Percentiles rank a stretch among this genome's conserved stretches.
phyloP scores from a whole-genome alignment of 2,888 invertebrate species.

The Neria commutata region DNA sequence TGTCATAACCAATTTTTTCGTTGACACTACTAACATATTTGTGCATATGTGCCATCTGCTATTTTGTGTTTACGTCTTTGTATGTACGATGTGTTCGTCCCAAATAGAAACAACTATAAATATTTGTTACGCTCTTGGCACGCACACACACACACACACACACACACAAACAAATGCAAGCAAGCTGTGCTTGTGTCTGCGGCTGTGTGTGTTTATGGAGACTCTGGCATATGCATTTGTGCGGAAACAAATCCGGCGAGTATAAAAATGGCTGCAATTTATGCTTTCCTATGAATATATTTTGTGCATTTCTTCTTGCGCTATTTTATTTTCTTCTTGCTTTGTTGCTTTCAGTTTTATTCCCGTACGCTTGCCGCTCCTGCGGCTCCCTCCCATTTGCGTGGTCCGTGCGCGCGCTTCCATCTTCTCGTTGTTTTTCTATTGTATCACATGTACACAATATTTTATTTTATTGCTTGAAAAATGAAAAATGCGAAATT shows the following conservation, averaged over 20 bases:
- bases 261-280: constrained; percentile 57
- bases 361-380: no score
- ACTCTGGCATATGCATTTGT: constrained; percentile 38
- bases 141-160: background rate
- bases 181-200: background rate
- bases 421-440: constrained; percentile 39
- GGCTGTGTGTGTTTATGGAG: background rate
- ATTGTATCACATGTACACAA: constrained; percentile 30
- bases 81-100: constrained; percentile 23
- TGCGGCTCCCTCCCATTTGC: no score
- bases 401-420: background rate
- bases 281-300: constrained; percentile 53
- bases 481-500: no score
- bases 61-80: background rate
- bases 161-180: no score
- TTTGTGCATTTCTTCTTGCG: constrained; percentile 31
- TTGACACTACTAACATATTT: constrained; percentile 35
- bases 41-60: constrained; percentile 25
- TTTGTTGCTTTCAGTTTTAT: constrained; percentile 6
- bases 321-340: constrained; percentile 16
- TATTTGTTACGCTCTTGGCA: constrained; percentile 51
- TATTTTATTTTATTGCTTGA: background rate
- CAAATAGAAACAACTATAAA: constrained; percentile 46
- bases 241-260: constrained; percentile 51
- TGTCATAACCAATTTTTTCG: constrained; percentile 56